Evolutionary conservation across 2,797 vertebrate genomes (phyloP).

Genomic region (Chaetodon trifasciatus): DNA sequence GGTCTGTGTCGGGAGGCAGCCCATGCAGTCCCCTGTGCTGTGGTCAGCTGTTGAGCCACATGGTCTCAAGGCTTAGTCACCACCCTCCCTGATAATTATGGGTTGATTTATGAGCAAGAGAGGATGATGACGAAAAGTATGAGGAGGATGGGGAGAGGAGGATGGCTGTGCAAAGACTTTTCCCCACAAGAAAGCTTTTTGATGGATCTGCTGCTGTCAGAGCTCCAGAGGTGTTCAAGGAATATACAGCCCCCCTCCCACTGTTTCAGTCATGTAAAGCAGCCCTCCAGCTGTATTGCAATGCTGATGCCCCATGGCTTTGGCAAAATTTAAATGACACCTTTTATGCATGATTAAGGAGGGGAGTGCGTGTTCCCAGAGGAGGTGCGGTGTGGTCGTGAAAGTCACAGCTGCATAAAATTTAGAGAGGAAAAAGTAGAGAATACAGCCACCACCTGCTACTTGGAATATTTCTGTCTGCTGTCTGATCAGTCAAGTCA

Average conservation of each 20-base stretch:
- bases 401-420: constrained; percentile 40
- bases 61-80: constrained; percentile 62
- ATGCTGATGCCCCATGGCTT: constrained; percentile 38
- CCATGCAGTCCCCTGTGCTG: constrained; percentile 45
- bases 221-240: constrained; percentile 57
- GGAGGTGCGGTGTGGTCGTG: neutral
- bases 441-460: constrained; percentile 11
- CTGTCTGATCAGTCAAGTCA: constrained; percentile 10
- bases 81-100: constrained; percentile 64
- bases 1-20: constrained; percentile 42
- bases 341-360: constrained; percentile 62
- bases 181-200: constrained; percentile 25
- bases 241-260: constrained; percentile 34
- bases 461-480: neutral
- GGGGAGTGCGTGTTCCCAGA: neutral
- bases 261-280: constrained; percentile 65
- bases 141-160: constrained; percentile 6
- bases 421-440: neutral
- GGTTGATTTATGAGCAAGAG: constrained; percentile 70
- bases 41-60: constrained; percentile 76
- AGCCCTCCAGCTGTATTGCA: constrained; percentile 34
- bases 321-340: constrained; percentile 53
- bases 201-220: constrained; percentile 61
- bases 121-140: constrained; percentile 19
- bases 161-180: constrained; percentile 31